Evolutionary conservation across 2,113 vertebrate species (phyloP).

Genomic region (human (Homo sapiens)): DNA sequence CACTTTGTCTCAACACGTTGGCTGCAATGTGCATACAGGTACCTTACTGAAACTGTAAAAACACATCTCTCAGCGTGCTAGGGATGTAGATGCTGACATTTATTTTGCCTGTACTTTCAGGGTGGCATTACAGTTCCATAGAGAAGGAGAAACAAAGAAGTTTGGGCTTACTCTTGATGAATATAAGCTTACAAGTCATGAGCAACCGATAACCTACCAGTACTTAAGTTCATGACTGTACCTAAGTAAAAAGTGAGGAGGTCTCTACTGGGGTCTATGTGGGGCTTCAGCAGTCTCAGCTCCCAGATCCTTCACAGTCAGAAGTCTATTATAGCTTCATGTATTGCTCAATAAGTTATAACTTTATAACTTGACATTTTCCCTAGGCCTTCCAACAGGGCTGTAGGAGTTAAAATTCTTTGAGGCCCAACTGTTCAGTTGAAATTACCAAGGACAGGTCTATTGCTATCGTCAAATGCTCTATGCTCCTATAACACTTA

Average conservation of each 20-base stretch:
- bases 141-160: neutral
- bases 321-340: neutral
- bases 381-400: neutral
- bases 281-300: neutral
- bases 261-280: neutral
- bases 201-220: neutral
- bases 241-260: neutral
- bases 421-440: neutral
- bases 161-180: neutral
- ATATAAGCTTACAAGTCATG: neutral
- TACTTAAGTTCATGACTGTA: no score
- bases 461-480: neutral
- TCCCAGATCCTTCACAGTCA: neutral
- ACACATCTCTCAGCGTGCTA: neutral
- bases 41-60: neutral
- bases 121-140: neutral
- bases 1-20: neutral
- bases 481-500: neutral
- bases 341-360: neutral
- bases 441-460: neutral
- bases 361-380: neutral
- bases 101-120: neutral
- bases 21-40: neutral
- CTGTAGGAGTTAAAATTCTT: neutral
- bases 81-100: neutral